Evolutionary conservation across 2,888 invertebrate genomes (phyloP).

Genomic region (Cerastis leucographa): DNA sequence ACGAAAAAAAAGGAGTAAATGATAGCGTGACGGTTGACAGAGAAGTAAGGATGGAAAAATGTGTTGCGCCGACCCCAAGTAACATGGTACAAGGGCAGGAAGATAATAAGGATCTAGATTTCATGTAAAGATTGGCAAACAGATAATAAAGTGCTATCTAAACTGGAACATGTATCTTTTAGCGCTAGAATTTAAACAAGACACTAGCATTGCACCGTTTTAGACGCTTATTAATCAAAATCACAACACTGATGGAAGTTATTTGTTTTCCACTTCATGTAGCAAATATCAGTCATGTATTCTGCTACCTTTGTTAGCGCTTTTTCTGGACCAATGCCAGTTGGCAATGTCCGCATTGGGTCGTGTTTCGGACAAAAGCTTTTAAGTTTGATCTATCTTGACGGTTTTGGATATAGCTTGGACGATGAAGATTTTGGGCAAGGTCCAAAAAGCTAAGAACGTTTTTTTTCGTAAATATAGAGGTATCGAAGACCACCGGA

Average conservation of each 20-base stretch:
- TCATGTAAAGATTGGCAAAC: background rate
- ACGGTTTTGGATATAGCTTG: background rate
- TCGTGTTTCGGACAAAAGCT: slow-evolving; percentile 23
- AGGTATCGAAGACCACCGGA: background rate
- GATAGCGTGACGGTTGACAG: no score
- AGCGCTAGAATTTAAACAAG: no score
- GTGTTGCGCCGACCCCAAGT: no score
- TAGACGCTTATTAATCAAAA: background rate
- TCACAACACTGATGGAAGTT: background rate
- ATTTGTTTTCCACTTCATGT: background rate
- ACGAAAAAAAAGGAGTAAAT: no score
- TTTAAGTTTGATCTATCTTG: slow-evolving; percentile 16
- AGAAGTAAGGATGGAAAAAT: no score
- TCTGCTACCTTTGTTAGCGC: slow-evolving; percentile 11
- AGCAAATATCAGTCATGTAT: slow-evolving; percentile 6
- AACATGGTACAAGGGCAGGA: no score
- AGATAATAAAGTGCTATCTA: background rate
- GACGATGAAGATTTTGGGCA: background rate
- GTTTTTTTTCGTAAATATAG: background rate
- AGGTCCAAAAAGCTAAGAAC: background rate
- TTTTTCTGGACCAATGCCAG: slow-evolving; percentile 34
- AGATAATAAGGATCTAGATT: no score
- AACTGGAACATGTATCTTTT: background rate
- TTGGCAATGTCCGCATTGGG: slow-evolving; percentile 38
- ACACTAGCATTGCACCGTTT: background rate